These are phyloP conservation scores for Hiodon tergisus DNA, from an alignment of 2,113 vertebrate species.

Conservation along the genomic window DNA sequence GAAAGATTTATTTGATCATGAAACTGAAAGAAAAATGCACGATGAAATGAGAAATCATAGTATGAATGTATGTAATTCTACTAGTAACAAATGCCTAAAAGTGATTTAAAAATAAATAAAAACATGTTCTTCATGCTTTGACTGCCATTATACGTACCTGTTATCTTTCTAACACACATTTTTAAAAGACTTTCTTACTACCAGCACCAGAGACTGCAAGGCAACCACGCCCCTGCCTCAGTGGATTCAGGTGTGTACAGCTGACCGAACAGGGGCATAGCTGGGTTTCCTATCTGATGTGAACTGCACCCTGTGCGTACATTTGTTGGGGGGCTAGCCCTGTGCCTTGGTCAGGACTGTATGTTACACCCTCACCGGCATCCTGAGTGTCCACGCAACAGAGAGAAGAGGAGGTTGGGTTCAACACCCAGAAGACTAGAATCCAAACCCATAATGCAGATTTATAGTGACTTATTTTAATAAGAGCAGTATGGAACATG, in stretches of 20 bases:
- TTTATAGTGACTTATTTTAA: too few relatives aligned
- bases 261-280: too few relatives aligned
- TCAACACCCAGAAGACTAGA: too few relatives aligned
- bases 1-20: constrained; percentile 8
- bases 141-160: constrained; percentile 68
- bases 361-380: too few relatives aligned
- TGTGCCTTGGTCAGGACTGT: too few relatives aligned
- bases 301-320: too few relatives aligned
- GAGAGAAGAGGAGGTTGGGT: too few relatives aligned
- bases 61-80: constrained; percentile 1
- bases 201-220: constrained; percentile 10
- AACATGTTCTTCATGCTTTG: neutral
- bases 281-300: too few relatives aligned
- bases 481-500: too few relatives aligned
- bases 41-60: constrained; percentile 19
- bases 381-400: too few relatives aligned
- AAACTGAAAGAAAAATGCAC: constrained; percentile 10
- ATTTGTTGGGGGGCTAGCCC: too few relatives aligned
- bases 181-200: constrained; percentile 69
- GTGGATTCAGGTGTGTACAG: neutral
- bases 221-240: neutral
- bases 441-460: too few relatives aligned
- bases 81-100: constrained; percentile 1
- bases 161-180: constrained; percentile 64
- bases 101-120: constrained; percentile 14